phyloP scores from a whole-genome alignment of 2,113 vertebrate genomes.

The Naja naja region DNA sequence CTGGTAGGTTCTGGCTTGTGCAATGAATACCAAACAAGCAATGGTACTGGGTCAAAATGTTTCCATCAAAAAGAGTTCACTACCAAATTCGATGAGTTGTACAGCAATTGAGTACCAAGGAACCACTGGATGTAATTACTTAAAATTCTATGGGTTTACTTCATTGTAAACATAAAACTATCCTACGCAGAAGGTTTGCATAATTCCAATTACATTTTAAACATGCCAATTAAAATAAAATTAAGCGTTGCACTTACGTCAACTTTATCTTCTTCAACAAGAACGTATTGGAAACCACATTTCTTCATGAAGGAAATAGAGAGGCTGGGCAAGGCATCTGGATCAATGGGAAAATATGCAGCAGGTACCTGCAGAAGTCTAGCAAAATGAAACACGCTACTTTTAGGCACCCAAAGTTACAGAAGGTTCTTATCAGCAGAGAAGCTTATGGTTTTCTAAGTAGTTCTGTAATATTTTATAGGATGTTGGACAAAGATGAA shows the following conservation, averaged over 20 bases:
- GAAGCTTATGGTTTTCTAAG: neutral
- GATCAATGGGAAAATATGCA: slow-evolving; percentile 88
- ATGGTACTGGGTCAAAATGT: neutral
- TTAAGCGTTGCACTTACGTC: slow-evolving; percentile 69
- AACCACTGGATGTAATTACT: neutral
- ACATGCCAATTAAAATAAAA: neutral
- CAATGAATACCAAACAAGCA: neutral
- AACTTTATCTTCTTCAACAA: slow-evolving; percentile 80
- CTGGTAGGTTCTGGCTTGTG: neutral
- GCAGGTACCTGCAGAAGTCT: slow-evolving; percentile 88
- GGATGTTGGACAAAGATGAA: neutral
- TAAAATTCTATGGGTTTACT: neutral
- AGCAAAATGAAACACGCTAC: slow-evolving; percentile 35
- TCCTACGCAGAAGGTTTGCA: neutral
- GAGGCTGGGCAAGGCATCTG: slow-evolving; percentile 74
- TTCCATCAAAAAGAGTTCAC: neutral
- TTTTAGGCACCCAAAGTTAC: too few species aligned
- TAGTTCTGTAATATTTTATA: neutral
- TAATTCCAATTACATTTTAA: neutral
- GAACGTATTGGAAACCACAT: slow-evolving; percentile 78
- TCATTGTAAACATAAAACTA: neutral
- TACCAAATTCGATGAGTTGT: neutral
- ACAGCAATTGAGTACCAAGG: neutral
- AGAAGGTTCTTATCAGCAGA: neutral
- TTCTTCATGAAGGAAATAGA: slow-evolving; percentile 76